Conservation (phyloP, 2,113 vertebrate species). For the Lycaon pictus region DNA sequence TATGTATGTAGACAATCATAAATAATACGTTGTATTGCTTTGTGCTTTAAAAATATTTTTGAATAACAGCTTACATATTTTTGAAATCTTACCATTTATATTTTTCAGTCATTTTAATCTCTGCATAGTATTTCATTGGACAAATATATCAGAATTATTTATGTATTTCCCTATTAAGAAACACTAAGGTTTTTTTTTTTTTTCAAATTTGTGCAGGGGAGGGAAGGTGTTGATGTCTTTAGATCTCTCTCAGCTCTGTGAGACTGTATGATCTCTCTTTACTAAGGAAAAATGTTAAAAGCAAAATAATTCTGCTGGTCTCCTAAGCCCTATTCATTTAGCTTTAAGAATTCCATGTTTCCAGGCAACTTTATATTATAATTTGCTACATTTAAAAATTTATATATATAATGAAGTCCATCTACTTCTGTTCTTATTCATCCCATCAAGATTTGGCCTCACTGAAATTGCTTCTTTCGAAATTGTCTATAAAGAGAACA, state of each 20-base stretch:
- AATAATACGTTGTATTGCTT: not conserved
- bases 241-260: not conserved
- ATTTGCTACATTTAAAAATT: constrained; percentile 20
- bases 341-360: not conserved
- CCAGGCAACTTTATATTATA: not conserved
- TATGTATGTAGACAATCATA: not conserved
- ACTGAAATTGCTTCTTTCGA: constrained; percentile 52
- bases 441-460: constrained; percentile 26
- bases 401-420: not conserved
- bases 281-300: not conserved
- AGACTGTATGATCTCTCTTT: not conserved
- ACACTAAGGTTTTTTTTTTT: not conserved
- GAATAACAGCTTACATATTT: not conserved
- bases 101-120: not conserved
- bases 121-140: not conserved
- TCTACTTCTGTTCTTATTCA: constrained; percentile 21
- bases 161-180: not conserved
- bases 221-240: not conserved
- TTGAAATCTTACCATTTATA: not conserved
- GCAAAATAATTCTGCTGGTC: constrained; percentile 1
- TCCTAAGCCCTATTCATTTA: not conserved
- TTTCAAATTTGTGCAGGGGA: not conserved
- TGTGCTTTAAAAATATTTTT: not conserved
- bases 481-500: constrained; percentile 50
- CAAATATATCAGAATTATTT: constrained; percentile 12